Evolutionary conservation across 1,140 invertebrate genomes (phyloP), one percentile per base, ranked within the genome.

Genomic region (Apis laboriosa): DNA sequence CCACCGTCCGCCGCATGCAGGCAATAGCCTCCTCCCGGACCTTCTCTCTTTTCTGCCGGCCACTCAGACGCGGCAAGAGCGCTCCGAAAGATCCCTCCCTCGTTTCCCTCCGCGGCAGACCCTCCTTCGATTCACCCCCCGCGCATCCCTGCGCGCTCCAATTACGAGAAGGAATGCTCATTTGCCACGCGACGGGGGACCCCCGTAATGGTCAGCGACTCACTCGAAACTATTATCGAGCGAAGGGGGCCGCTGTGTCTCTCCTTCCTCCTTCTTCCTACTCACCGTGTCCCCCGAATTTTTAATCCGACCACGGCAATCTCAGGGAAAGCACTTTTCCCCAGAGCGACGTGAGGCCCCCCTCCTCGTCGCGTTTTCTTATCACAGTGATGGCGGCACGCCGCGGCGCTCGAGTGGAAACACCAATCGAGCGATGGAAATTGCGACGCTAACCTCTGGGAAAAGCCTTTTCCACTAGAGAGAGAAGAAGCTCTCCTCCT

Each of bases 161-260:
- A 90, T 90, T 90, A 90, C 89, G 84, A 87, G 83, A 76, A 90
- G 89, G 89, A 90, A 90, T 90, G 89, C 89, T 90, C 89, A 90
- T 90, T 90, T 90, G 85, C 71, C 77, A 81, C 87, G 66, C 89
- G 80, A n/a, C 87, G 80, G 89, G 89, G 85, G 87, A 82, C 82
- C 82, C 82, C 82, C 74, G 71, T 90, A 90, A 90, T 88, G 89
- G 89, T 87, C 89, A 88, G 84, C 85, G 77, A 87, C 83, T n/a
- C 88, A 90, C 88, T 90, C 87, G 80, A 90, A 90, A 89, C 89
- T 90, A 90, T 90, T 90, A 90, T 90, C 87, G 85, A 88, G 49
- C 86, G 24, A 61, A 51, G 66, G 75, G 61, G 71, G n/a, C 64
- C 51, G 34, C 11, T 17, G 51, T 12, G 9, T 28, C 73, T 21